phyloP scores from a whole-genome alignment of 2,888 invertebrate genomes.

The Hemicrepidius hirtus region DNA sequence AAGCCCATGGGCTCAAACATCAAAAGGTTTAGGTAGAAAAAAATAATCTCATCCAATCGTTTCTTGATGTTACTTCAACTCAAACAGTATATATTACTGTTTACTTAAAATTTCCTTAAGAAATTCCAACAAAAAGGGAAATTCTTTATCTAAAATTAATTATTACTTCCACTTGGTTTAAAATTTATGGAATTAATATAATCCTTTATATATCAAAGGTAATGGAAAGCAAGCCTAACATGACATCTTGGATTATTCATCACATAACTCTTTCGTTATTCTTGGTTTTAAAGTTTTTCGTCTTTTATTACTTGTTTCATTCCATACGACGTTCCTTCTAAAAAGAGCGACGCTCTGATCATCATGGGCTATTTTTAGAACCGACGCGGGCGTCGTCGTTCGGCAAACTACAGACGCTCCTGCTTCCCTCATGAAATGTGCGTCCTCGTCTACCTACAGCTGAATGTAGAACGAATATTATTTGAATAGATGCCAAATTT shows the following conservation, averaged over 20 bases:
- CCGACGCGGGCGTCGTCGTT: constrained; percentile 28
- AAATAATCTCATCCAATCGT: no score
- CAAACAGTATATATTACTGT: no score
- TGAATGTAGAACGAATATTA: not conserved
- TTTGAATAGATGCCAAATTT: not conserved
- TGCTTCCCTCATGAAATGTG: not conserved
- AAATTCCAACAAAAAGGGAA: no score
- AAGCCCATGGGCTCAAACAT: no score
- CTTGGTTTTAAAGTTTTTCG: not conserved
- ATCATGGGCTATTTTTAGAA: constrained; percentile 21
- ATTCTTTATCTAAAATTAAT: no score
- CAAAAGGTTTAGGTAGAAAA: no score
- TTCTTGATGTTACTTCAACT: no score
- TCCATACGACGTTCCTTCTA: not conserved
- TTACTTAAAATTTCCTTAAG: no score
- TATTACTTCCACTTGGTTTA: no score
- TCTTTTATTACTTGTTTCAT: constrained; percentile 19
- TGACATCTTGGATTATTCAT: not conserved
- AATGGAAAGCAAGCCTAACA: not conserved
- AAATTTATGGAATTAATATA: not conserved
- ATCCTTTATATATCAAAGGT: not conserved
- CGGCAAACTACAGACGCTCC: constrained; percentile 13
- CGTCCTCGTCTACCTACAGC: constrained; percentile 8
- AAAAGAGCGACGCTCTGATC: constrained; percentile 28
- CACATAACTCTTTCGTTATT: not conserved